These are phyloP conservation scores for Lampropteryx suffumata DNA, from an alignment of 2,888 invertebrate species.

Conservation along the genomic window DNA sequence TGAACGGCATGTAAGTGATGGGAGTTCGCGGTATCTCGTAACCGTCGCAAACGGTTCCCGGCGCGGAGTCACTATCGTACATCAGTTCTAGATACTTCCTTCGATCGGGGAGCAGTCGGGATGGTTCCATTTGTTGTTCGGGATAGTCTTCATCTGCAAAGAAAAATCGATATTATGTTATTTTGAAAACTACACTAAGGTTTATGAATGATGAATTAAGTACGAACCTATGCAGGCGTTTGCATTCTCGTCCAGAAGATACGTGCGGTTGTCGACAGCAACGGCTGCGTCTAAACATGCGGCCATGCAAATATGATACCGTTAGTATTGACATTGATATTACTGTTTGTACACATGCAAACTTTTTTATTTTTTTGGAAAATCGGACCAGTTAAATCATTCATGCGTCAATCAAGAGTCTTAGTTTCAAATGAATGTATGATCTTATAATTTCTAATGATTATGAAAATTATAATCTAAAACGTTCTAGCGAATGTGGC, in stretches of 20 bases:
- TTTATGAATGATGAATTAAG: constrained; percentile 6
- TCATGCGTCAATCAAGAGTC: no score
- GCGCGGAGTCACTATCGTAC: constrained; percentile 80
- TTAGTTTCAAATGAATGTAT: no score
- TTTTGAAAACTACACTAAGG: background rate
- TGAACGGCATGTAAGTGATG: constrained; percentile 52
- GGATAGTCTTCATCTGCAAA: constrained; percentile 67
- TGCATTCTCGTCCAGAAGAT: constrained; percentile 89
- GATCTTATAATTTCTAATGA: no score
- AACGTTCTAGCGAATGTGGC: no score
- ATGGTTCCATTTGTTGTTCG: constrained; percentile 72
- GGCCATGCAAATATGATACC: constrained; percentile 56
- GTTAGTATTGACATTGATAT: constrained; percentile 42
- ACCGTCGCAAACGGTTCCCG: constrained; percentile 75
- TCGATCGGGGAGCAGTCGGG: constrained; percentile 61
- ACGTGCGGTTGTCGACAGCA: constrained; percentile 90
- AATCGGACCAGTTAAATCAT: no score
- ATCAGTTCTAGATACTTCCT: constrained; percentile 86
- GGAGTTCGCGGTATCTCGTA: constrained; percentile 84
- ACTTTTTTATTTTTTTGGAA: no score
- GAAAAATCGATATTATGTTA: constrained; percentile 4
- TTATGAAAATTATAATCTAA: no score
- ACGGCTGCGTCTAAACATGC: constrained; percentile 87
- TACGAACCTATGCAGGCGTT: constrained; percentile 79
- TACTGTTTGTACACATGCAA: no score